These are phyloP conservation scores for Salvelinus sp. DNA, from an alignment of 2,113 vertebrate species.

Conservation along the genomic window DNA sequence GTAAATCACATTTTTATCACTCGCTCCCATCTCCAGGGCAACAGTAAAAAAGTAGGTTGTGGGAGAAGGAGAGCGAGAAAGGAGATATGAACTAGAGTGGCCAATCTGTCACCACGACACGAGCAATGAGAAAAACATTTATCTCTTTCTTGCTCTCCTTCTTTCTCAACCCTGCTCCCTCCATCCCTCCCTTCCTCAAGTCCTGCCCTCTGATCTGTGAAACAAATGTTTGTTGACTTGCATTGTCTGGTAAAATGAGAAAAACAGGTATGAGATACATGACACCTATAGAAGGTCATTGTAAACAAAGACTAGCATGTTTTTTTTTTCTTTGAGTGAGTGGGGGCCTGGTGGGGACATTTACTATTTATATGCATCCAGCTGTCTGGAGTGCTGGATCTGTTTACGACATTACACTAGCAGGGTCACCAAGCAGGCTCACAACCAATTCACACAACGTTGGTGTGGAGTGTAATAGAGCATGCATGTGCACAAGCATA, in stretches of 20 bases:
- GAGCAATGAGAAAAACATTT: constrained; percentile 21
- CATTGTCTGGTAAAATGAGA: background rate
- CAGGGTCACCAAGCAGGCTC: background rate
- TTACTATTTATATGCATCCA: background rate
- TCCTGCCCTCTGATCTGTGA: constrained; percentile 16
- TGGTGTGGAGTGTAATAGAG: background rate
- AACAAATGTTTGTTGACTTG: constrained; percentile 20
- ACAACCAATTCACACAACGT: background rate
- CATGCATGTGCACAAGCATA: background rate
- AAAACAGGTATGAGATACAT: background rate
- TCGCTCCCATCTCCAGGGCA: constrained; percentile 41
- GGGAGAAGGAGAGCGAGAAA: constrained; percentile 26
- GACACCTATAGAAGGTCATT: constrained; percentile 23
- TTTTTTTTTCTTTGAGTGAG: background rate
- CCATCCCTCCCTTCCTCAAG: background rate
- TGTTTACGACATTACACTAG: background rate
- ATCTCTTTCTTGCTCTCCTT: constrained; percentile 2
- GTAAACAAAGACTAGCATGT: constrained; percentile 35
- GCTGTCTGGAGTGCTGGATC: constrained; percentile 14
- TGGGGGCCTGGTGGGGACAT: background rate
- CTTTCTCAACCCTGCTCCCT: background rate
- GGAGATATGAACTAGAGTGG: constrained; percentile 11
- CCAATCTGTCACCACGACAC: constrained; percentile 11
- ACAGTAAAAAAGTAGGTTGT: constrained; percentile 51
- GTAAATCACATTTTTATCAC: constrained; percentile 28